Evolutionary conservation across 2,113 vertebrate species (phyloP), one percentile per base, ranked within the genome.

Genomic region (Saimiri boliviensis): DNA sequence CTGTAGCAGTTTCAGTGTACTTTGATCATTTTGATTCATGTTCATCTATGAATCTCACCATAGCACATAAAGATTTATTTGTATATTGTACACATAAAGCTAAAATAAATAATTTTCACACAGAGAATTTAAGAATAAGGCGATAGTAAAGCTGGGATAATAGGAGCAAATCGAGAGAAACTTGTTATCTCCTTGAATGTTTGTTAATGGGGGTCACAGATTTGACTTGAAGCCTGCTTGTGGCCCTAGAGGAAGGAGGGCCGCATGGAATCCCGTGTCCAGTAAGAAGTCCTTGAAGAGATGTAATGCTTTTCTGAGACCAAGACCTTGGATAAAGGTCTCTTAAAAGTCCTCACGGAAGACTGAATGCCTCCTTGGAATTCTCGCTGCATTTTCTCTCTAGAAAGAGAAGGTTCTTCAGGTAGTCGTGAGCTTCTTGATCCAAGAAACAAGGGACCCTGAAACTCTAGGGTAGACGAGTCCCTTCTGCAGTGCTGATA

Each of bases 251-350:
- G 25, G 35, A 47, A 74, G 84, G 94, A 91, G 23, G 11, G 6
- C 27, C 71, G 20, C 16, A 2, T 79, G 42, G 70, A 42, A 68
- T 56, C 76, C 35, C 19, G 1, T 49, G 25, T 47, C 85, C 23
- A 76, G 0, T 27, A 74, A 94, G 77, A 32, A 93, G 20, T 90
- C 40, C 56, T 92, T 86, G 30, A 47, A 73, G 25, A 74, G 49
- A 94, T 94, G 20, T 27, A 21, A 16, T 93, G 52, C 66, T 83
- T 95, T 94, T 89, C 47, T 86, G 30, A 79, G 82, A 68, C 45
- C 1, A 32, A 92, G 35, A 89, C 11, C 21, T 74, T 94, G n/a
- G 84, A 52, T 79, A 49, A 58, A 19, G 82, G 45, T 63, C 32
- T 91, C 81, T 76, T 16, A 40, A 35, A 66, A 85, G 58, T 76